These are phyloP conservation scores for Meriones unguiculatus DNA, from an alignment of 2,113 vertebrate genomes.

Conservation along the genomic window DNA sequence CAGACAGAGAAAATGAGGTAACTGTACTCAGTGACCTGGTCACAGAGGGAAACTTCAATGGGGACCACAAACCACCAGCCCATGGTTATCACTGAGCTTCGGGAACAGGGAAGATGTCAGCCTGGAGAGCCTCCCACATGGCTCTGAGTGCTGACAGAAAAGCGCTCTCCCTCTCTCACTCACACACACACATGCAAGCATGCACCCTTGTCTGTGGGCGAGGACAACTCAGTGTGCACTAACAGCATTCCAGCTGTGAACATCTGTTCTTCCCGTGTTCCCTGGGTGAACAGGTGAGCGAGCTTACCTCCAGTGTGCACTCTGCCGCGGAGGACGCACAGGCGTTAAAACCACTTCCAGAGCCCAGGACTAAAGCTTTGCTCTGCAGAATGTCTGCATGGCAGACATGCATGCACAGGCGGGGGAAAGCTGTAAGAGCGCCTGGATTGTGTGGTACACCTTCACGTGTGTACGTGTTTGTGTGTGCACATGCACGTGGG, in stretches of 20 bases:
- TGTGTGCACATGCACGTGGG: background rate
- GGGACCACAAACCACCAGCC: background rate
- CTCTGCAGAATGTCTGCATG: background rate
- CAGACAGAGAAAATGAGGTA: constrained; percentile 6
- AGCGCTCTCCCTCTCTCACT: background rate
- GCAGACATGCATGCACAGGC: background rate
- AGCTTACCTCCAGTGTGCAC: background rate
- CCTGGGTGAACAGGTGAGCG: background rate
- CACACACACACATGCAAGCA: background rate
- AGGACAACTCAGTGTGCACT: background rate
- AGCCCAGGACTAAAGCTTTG: background rate
- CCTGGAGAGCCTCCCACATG: background rate
- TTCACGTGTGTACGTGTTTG: background rate
- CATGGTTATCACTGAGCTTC: background rate
- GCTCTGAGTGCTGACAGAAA: background rate
- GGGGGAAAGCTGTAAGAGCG: background rate
- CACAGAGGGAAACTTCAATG: background rate
- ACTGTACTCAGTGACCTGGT: constrained; percentile 3
- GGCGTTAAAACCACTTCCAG: background rate
- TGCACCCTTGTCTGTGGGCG: background rate
- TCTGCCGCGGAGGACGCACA: background rate
- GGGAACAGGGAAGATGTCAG: background rate
- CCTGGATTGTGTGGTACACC: background rate
- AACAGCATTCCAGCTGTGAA: background rate
- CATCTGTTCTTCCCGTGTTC: background rate